Percentiles rank a stretch among this genome's conserved stretches.
phyloP scores from a whole-genome alignment of 2,888 invertebrate genomes.

The Neoascia interrupta region DNA sequence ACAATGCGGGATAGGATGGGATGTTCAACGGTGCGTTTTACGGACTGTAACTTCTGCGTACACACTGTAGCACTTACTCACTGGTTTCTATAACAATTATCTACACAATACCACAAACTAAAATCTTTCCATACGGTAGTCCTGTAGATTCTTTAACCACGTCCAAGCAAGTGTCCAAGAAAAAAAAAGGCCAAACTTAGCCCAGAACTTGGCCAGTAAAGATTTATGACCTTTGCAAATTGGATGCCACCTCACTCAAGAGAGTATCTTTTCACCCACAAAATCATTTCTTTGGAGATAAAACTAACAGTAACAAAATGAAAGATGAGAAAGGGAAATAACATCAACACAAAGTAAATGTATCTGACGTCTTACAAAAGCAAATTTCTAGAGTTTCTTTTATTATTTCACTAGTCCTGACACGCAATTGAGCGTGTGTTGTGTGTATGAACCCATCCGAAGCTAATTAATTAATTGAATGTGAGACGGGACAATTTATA shows the following conservation, averaged over 20 bases:
- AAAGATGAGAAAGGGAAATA: conserved; percentile 1
- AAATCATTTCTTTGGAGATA: conserved; percentile 53
- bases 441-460: conserved; percentile 56
- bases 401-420: conserved; percentile 63
- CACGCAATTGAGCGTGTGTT: conserved; percentile 64
- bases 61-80: no score
- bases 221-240: conserved; percentile 66
- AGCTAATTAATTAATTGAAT: conserved; percentile 66
- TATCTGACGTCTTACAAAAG: conserved; percentile 60
- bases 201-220: no score
- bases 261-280: conserved; percentile 50
- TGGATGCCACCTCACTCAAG: conserved; percentile 60
- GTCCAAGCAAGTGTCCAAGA: no score
- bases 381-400: conserved; percentile 36
- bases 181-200: no score
- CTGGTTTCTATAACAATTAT: no score
- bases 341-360: conserved; percentile 28
- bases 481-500: conserved; percentile 24
- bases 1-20: no score
- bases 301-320: conserved; percentile 35
- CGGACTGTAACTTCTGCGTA: no score
- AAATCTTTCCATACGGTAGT: no score
- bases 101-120: no score
- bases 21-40: no score
- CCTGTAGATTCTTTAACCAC: no score